Percentiles rank a stretch among this genome's conserved stretches.
Evolutionary conservation across 2,888 invertebrate genomes (phyloP).

Genomic region (Ophioninae sp.): DNA sequence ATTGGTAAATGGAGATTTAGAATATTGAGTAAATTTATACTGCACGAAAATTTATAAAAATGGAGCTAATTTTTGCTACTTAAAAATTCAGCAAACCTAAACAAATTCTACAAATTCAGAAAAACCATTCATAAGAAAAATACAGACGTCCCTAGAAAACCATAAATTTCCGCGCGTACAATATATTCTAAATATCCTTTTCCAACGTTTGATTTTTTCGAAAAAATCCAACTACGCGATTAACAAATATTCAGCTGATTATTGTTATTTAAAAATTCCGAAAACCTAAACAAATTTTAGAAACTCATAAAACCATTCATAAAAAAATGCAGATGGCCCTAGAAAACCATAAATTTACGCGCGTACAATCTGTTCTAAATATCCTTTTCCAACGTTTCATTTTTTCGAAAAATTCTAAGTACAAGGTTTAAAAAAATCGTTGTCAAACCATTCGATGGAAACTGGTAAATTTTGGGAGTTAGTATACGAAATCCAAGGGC

Average conservation of each 20-base stretch:
- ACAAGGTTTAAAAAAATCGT: not conserved
- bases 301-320: not conserved
- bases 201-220: not conserved
- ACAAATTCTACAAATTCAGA: not conserved
- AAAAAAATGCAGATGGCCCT: not conserved
- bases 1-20: no score
- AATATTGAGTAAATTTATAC: no score
- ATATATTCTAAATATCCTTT: not conserved
- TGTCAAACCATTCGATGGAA: not conserved
- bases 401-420: not conserved
- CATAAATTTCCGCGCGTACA: no score
- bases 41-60: no score
- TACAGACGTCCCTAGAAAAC: not conserved
- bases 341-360: no score
- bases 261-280: not conserved
- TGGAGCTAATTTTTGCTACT: no score
- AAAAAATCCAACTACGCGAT: no score
- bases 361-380: not conserved
- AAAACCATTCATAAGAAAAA: not conserved
- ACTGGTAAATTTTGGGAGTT: not conserved
- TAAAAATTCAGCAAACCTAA: not conserved
- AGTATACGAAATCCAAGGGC: not conserved
- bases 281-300: not conserved
- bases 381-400: not conserved
- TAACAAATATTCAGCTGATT: not conserved